Base-by-base conservation (phyloP, 2,797 vertebrate species). In the Rhabdomys pumilio region DNA sequence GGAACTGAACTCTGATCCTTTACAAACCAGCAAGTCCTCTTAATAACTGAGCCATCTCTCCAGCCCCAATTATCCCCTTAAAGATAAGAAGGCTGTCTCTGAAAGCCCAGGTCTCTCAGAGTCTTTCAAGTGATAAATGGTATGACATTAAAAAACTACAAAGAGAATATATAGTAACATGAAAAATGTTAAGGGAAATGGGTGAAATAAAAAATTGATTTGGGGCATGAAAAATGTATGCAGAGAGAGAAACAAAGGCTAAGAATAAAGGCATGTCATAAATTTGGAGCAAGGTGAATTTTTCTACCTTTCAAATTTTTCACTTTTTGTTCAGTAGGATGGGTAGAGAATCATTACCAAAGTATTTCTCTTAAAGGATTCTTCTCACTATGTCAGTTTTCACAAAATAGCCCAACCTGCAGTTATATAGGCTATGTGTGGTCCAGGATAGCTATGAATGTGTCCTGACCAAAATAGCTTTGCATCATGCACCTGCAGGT, bases 201-300 rank as follows among this genome's bases (percentile, higher is more conserved):
- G n/a, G 5, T 9, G 81, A 94, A 79, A 69, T 88, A 59, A 94
- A 93, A 95, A 89, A 65, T 26, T 91, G n/a, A 80, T 75, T 89
- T 83, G 12, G 9, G 53, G n/a, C 24, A 69, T 73, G 63, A 94
- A 94, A 81, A 89, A 83, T 50, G 55, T 61, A 79, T 55, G 26
- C n/a, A n/a, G 57, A 59, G 75, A 75, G 80, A 61, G 26, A 4
- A 38, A 38, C 80, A 38, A 82, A 90, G 50, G 29, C 17, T 4
- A 19, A 89, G 11, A 72, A 73, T 65, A 72, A 55, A 73, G 93
- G 44, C 5, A 3, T n/a, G 12, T 38, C 79, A 20, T 4, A 2
- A 13, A 55, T 53, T n/a, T 80, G 50, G 22, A 24, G 14, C 34
- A 15, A 41, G 22, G 24, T 4, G 65, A 73, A 50, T 67, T 38